Base-by-base conservation (phyloP, 2,888 invertebrate genomes). In the Pterostichus niger region DNA sequence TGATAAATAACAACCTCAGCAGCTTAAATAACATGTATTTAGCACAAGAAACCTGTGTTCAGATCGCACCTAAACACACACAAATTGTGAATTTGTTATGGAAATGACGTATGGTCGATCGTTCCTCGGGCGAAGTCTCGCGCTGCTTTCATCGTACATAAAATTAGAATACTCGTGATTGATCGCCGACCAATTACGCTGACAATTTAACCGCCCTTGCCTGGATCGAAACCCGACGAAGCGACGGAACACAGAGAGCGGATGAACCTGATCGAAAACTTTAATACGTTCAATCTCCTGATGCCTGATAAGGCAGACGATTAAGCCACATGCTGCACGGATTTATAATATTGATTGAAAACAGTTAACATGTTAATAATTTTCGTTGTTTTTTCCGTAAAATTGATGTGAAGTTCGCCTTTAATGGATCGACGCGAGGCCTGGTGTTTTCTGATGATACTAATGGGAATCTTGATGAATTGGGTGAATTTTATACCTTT, bases 21-120 rank as follows among this genome's bases (percentile, higher is more conserved):
- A 56, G 83, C 85, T 85, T 85, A 85, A 86, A 86, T 87, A 87
- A 86, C 85, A 85, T 83, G 78, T 79, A 83, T 84, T 84, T 83
- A 83, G 64, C 73, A 61, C 64, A 78, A 79, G 84, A 84, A 84
- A 83, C 83, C 84, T 84, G 83, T 84, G 79, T 82, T 82, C 82
- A 82, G 61, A 35, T 73, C 82, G 75, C 82, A 85, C 86, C 85
- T 87, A 87, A 87, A 87, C 85, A 87, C 87, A 87, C 85, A 85
- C 86, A 86, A 85, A 86, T 85, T 85, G 85, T 85, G 85, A 86
- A 87, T 87, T 88, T 88, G 84, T 85, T 87, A 88, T 88, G 88
- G 88, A 88, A 88, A 88, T 88, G 82, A 84, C 82, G 82, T 78
- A 81, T 84, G 81, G 76, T 54, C 83, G 61, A 49, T 52, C 52